phyloP scores from a whole-genome alignment of 2,113 vertebrate genomes.

The Anser cygnoides region DNA sequence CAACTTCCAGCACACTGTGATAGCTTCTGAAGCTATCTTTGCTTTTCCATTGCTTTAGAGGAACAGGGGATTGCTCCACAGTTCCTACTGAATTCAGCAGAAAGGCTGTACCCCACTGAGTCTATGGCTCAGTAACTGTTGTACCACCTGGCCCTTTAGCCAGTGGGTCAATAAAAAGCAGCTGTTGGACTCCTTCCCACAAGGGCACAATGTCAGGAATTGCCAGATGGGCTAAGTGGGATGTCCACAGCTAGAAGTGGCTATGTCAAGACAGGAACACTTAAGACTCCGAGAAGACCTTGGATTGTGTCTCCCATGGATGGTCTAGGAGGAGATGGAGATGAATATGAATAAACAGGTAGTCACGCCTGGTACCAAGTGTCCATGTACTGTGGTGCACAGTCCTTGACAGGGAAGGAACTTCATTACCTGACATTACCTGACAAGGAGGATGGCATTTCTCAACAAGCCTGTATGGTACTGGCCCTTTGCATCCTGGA shows the following conservation, averaged over 20 bases:
- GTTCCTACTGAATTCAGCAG: background rate
- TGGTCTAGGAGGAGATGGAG: background rate
- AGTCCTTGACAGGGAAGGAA: background rate
- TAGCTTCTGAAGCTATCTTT: background rate
- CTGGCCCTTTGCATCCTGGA: background rate
- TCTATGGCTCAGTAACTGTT: background rate
- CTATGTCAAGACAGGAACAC: background rate
- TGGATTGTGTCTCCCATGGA: background rate
- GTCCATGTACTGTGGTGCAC: background rate
- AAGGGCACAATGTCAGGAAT: background rate
- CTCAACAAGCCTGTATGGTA: background rate
- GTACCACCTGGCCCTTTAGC: background rate
- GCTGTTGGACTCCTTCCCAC: background rate
- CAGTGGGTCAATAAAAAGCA: background rate
- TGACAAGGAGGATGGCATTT: background rate
- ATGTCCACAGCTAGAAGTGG: background rate
- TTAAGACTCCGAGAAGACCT: background rate
- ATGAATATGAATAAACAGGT: background rate
- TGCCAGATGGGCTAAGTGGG: background rate
- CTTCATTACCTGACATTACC: background rate
- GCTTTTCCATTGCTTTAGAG: background rate
- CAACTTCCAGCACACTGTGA: background rate
- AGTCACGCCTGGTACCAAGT: background rate
- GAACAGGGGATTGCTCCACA: background rate
- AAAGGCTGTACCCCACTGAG: background rate